A percentile compares a stretch with the other conserved stretches of the same genome.
These are phyloP conservation scores for Zeugodacus cucurbitae DNA, from an alignment of 1,140 invertebrate species.

Conservation along the genomic window DNA sequence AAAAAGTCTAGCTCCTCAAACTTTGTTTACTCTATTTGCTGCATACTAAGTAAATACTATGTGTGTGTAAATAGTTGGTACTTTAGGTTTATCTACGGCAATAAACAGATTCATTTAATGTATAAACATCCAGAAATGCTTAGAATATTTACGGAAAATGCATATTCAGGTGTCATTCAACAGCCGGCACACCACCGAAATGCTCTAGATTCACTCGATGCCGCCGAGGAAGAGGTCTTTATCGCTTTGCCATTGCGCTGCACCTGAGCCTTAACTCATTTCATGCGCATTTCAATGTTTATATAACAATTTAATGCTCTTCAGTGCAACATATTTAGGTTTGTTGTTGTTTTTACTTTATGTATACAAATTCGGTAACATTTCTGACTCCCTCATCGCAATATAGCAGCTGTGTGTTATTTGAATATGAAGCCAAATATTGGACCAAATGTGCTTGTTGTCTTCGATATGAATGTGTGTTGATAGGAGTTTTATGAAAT, in stretches of 20 bases:
- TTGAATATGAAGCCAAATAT: background rate
- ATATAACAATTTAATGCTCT: background rate
- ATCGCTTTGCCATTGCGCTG: background rate
- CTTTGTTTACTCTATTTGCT: too few species aligned
- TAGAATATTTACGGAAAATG: background rate
- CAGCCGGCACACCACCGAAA: background rate
- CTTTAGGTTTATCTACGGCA: background rate
- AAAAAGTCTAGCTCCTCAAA: too few species aligned
- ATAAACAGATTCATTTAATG: background rate
- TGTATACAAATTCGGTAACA: background rate
- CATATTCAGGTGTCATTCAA: background rate
- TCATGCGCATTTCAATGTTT: background rate
- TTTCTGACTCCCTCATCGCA: background rate
- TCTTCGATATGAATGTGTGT: background rate
- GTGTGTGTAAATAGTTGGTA: too few species aligned
- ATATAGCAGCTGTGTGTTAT: background rate
- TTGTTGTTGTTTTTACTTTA: background rate
- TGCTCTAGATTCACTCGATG: background rate
- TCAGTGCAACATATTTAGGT: background rate
- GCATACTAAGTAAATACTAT: too few species aligned
- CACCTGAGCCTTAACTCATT: background rate
- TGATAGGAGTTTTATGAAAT: background rate
- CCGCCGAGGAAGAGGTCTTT: background rate
- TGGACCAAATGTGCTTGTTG: background rate
- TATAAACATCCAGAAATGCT: background rate